These are phyloP conservation scores for Siphonodentalium dalli DNA, from an alignment of 2,888 invertebrate genomes.

Conservation along the genomic window DNA sequence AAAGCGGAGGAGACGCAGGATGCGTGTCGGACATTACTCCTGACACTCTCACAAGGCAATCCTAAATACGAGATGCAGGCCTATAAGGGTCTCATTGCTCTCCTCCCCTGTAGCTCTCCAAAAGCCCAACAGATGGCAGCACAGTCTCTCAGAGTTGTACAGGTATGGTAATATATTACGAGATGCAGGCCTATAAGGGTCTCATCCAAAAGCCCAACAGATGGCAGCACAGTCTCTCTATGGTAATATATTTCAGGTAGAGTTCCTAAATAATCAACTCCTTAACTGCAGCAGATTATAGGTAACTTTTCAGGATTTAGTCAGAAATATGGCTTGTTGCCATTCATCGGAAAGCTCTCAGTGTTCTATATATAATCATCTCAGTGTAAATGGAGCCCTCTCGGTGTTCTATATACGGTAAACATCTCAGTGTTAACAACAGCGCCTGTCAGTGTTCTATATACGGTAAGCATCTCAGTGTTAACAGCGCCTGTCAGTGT, in stretches of 20 bases:
- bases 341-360: no score
- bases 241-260: constrained; percentile 36
- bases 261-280: no score
- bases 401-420: no score
- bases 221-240: constrained; percentile 63
- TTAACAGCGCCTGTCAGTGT: no score
- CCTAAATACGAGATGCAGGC: constrained; percentile 63
- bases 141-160: constrained; percentile 60
- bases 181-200: constrained; percentile 65
- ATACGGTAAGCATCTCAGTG: no score
- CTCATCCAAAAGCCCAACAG: constrained; percentile 66
- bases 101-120: constrained; percentile 64
- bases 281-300: no score
- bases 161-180: constrained; percentile 42
- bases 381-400: no score
- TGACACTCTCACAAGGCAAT: constrained; percentile 63
- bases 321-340: no score
- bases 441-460: no score
- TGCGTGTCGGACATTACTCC: constrained; percentile 57
- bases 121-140: constrained; percentile 66
- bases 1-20: constrained; percentile 63
- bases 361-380: no score
- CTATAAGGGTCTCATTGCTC: constrained; percentile 65
- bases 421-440: no score
- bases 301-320: no score